Conservation (phyloP, 2,113 vertebrate species). For the Podilymbus podiceps region DNA sequence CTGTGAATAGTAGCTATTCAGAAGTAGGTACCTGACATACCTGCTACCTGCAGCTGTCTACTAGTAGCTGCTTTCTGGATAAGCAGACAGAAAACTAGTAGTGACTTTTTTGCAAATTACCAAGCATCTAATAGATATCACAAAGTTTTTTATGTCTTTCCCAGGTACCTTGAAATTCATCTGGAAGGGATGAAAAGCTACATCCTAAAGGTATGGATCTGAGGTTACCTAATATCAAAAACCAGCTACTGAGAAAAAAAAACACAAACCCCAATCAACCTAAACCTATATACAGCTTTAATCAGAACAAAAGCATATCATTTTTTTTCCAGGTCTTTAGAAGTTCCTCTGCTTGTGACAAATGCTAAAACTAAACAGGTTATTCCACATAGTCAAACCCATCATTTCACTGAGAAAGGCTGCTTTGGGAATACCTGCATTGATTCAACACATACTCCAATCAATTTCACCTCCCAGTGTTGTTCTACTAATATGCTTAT, state of each 20-base stretch:
- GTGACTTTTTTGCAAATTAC: not conserved
- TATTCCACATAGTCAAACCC: not conserved
- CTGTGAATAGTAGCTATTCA: not conserved
- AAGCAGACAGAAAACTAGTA: not conserved
- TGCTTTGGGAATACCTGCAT: not conserved
- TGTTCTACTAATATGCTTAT: not conserved
- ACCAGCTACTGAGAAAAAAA: not conserved
- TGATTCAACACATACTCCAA: not conserved
- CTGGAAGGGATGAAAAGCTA: not conserved
- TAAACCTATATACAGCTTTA: not conserved
- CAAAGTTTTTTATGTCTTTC: not conserved
- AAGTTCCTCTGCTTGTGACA: not conserved
- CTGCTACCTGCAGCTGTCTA: not conserved
- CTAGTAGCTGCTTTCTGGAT: not conserved
- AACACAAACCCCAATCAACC: not conserved
- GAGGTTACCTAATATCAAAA: not conserved
- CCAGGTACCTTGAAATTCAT: not conserved
- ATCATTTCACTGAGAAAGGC: not conserved
- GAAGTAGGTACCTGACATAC: not conserved
- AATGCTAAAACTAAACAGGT: not conserved
- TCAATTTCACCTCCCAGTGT: not conserved
- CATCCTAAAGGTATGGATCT: not conserved
- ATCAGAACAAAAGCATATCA: not conserved
- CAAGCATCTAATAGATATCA: not conserved
- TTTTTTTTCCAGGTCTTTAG: not conserved